These are phyloP conservation scores for Nowickia ferox DNA, from an alignment of 2,888 invertebrate species.

Conservation along the genomic window DNA sequence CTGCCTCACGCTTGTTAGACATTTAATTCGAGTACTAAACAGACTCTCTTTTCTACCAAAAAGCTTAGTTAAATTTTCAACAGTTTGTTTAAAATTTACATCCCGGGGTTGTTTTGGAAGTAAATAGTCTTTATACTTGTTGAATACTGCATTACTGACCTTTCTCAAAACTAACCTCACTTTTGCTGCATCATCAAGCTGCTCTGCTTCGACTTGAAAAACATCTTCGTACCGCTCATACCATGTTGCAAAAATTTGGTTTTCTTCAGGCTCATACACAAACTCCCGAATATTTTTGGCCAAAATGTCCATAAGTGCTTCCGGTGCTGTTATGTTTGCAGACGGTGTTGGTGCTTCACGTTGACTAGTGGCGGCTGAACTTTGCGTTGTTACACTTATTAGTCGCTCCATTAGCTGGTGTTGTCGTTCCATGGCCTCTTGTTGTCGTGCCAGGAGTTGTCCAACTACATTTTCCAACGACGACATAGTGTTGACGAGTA, in stretches of 20 bases:
- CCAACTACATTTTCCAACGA: conserved; percentile 39
- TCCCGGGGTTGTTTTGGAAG: conserved; percentile 51
- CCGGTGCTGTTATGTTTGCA: not conserved
- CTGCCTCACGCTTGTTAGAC: not conserved
- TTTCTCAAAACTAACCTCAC: conserved; percentile 49
- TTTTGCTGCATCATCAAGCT: conserved; percentile 56
- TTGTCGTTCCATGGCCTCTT: conserved; percentile 47
- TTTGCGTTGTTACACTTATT: not conserved
- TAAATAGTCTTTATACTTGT: conserved; percentile 56
- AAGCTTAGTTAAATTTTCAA: conserved; percentile 27
- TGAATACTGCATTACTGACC: conserved; percentile 23
- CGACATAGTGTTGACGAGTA: not conserved
- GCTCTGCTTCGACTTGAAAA: conserved; percentile 29
- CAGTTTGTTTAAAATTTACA: conserved; percentile 39
- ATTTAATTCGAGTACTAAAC: conserved; percentile 39
- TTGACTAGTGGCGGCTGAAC: not conserved
- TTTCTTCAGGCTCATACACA: conserved; percentile 32
- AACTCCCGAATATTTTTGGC: conserved; percentile 49
- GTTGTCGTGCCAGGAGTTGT: conserved; percentile 33
- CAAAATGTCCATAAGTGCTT: conserved; percentile 41
- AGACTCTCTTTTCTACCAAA: conserved; percentile 45
- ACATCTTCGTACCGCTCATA: conserved; percentile 49
- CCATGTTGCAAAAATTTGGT: conserved; percentile 33
- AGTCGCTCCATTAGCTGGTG: conserved; percentile 26
- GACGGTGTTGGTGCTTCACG: conserved; percentile 7